Base-by-base conservation (phyloP, 2,888 invertebrate species). In the Calameuta idolon region DNA sequence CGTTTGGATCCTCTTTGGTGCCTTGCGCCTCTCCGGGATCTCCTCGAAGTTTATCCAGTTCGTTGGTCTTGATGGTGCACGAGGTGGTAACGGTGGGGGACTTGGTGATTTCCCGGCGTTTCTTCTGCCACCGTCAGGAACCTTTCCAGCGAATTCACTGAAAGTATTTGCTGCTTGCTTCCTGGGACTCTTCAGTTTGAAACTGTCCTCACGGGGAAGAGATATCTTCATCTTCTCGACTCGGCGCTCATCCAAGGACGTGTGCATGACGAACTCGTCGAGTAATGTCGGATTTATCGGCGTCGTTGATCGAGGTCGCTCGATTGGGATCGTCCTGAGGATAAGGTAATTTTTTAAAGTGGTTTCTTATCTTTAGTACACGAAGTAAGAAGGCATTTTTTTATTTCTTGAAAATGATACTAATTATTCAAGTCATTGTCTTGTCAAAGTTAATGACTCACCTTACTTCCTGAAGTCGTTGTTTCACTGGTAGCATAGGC, bases 31-130 rank as follows among this genome's bases (percentile, higher is more conserved):
- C 91, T 97, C 97, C 0, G 97, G 97, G 79, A 97, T 95, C 87
- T 97, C 97, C 89, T 96, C 96, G 89, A 97, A 97, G 91, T 97
- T 96, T 81, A 97, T 96, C 97, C 97, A 97, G 85, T 96, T 95
- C 0, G 92, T 92, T 0, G 90, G 89, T 30, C 86, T 82, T 4
- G 82, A 91, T 85, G 84, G 88, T 76, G 87, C 88, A 85, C 91
- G 83, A 80, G 90, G 90, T 73, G 89, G 89, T 78, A 90, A 85
- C 34, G 90, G 90, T 35, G 90, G 90, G 87, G 92, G 92, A 81
- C 91, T 92, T 85, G 90, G 90, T 12, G 87, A 89, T 75, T 89
- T 88, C 12, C 85, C 87, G 15, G 93, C 91, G 80, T 91, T 91
- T 76, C 92, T 91, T 4, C 85, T 84, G 9, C 83, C 82, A 4